Conservation (phyloP, 2,113 vertebrate genomes). For the Abramis brama region DNA sequence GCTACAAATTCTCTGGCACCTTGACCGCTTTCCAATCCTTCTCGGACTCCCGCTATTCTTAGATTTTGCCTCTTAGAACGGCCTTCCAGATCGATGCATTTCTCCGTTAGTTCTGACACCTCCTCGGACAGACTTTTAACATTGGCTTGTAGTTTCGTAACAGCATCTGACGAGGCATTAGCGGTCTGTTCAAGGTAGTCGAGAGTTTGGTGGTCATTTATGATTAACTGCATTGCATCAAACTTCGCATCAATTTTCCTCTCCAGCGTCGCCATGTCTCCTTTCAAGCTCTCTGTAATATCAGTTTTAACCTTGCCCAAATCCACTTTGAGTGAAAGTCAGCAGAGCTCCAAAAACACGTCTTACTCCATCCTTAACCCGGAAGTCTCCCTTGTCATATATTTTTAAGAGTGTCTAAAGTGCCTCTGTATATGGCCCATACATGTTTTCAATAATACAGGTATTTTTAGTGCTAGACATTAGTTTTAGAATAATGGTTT, state of each 20-base stretch:
- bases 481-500: neutral
- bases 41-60: neutral
- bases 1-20: neutral
- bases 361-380: neutral
- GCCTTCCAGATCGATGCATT: constrained; percentile 3
- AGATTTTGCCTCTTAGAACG: neutral
- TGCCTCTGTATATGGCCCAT: neutral
- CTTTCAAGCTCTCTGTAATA: too few species aligned
- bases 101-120: neutral
- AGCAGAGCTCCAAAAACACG: too few species aligned
- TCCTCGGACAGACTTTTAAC: neutral
- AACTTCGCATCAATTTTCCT: too few species aligned
- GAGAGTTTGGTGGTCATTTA: too few species aligned
- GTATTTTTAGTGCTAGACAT: neutral
- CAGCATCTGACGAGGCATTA: neutral
- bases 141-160: neutral
- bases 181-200: neutral
- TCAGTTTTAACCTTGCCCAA: too few species aligned
- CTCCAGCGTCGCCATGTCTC: too few species aligned
- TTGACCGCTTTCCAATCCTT: neutral
- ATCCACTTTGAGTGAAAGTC: too few species aligned
- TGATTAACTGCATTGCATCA: too few species aligned
- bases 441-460: neutral
- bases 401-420: neutral
- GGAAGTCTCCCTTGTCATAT: too few species aligned